Conservation (phyloP, 2,888 invertebrate genomes). For the Synergus japonicus region DNA sequence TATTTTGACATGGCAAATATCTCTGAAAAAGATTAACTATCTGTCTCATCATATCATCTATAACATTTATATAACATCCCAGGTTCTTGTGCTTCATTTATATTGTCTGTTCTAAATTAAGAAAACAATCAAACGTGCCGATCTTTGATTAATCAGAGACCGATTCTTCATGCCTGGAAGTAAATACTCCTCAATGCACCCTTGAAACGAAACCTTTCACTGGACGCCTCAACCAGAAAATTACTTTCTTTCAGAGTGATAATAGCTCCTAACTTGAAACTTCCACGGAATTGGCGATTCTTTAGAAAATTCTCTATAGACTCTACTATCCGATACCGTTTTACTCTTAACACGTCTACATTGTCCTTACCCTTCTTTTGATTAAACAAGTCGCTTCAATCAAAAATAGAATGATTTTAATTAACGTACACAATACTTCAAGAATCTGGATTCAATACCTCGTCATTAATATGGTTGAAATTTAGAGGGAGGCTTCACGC, state of each 20-base stretch:
- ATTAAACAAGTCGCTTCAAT: constrained; percentile 60
- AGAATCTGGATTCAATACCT: too few species aligned
- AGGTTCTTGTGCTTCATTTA: not conserved
- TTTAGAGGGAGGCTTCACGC: not conserved
- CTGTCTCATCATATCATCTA: not conserved
- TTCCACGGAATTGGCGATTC: constrained; percentile 56
- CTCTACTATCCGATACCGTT: constrained; percentile 1
- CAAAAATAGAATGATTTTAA: not conserved
- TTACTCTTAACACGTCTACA: constrained; percentile 37
- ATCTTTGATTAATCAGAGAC: constrained; percentile 12
- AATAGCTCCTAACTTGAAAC: constrained; percentile 57
- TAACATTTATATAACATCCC: not conserved
- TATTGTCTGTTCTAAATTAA: not conserved
- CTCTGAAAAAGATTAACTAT: not conserved
- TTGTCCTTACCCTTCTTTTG: constrained; percentile 58
- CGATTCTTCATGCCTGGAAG: not conserved
- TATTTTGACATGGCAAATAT: constrained; percentile 37
- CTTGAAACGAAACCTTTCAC: constrained; percentile 46
- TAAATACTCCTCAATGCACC: constrained; percentile 13
- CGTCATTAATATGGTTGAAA: not conserved
- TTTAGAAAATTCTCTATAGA: constrained; percentile 50
- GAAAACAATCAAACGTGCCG: not conserved
- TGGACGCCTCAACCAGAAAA: constrained; percentile 60
- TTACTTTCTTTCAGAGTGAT: constrained; percentile 60
- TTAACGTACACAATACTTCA: too few species aligned